phyloP scores from a whole-genome alignment of 2,797 vertebrate species.

The Ceyx erithaca region DNA sequence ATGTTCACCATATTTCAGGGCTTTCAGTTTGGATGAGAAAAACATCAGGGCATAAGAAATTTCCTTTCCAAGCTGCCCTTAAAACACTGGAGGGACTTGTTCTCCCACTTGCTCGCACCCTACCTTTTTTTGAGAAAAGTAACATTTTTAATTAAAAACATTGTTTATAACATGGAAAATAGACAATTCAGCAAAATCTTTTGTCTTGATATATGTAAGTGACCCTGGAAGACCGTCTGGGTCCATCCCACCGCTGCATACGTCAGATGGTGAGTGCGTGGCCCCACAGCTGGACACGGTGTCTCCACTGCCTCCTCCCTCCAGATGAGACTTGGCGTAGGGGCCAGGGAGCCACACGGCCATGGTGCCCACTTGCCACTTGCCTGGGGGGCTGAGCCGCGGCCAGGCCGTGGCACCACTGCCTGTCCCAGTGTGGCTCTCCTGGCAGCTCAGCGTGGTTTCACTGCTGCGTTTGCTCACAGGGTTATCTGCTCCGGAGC shows the following conservation, averaged over 20 bases:
- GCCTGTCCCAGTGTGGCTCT: neutral
- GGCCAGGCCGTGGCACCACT: neutral
- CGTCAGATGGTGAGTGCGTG: accelerated
- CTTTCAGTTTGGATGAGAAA: slow-evolving; percentile 16
- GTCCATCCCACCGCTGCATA: neutral
- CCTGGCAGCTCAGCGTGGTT: neutral
- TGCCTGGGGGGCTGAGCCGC: neutral
- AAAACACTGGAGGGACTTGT: neutral
- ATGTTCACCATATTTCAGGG: slow-evolving; percentile 5
- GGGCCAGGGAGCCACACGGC: neutral
- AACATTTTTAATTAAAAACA: neutral
- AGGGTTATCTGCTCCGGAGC: slow-evolving; percentile 64
- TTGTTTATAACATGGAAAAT: neutral
- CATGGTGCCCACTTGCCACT: neutral
- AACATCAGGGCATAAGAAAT: neutral
- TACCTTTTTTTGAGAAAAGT: neutral
- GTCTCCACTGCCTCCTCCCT: neutral
- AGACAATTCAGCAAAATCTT: neutral
- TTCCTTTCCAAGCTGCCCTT: neutral
- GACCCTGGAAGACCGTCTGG: neutral
- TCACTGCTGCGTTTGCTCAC: slow-evolving; percentile 20
- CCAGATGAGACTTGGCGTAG: accelerated
- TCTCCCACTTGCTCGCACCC: neutral
- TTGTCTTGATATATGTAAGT: neutral
- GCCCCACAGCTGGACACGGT: neutral